These are phyloP conservation scores for Eugnorisma glareosa DNA, from an alignment of 2,888 invertebrate species.

Conservation along the genomic window DNA sequence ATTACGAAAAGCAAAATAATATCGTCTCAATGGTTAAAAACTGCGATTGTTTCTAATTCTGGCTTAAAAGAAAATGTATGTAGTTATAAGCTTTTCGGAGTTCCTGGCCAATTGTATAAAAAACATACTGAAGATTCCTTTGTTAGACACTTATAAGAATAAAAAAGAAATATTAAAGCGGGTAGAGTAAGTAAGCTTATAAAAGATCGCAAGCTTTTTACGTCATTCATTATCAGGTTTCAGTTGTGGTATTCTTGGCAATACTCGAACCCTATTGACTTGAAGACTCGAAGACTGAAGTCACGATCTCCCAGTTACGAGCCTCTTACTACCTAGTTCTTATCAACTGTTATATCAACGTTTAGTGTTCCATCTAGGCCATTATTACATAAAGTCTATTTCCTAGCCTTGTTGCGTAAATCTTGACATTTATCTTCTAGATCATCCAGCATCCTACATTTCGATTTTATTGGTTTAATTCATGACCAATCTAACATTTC, in stretches of 20 bases:
- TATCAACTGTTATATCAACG: slow-evolving; percentile 43
- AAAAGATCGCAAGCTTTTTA: not conserved
- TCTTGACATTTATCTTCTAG: slow-evolving; percentile 43
- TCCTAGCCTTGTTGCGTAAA: slow-evolving; percentile 47
- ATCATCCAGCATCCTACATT: slow-evolving; percentile 21
- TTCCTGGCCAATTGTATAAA: not conserved
- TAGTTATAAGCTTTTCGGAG: not conserved
- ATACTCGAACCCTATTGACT: slow-evolving; percentile 9
- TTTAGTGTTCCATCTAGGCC: slow-evolving; percentile 40
- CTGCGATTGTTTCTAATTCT: not conserved
- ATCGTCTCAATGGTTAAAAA: not conserved
- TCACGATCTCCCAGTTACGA: slow-evolving; percentile 25
- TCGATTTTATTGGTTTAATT: slow-evolving; percentile 8
- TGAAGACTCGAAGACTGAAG: too few species aligned
- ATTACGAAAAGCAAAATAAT: not conserved
- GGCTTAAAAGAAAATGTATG: not conserved
- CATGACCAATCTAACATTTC: not conserved
- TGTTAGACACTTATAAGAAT: not conserved
- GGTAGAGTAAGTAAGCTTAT: not conserved
- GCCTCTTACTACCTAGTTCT: slow-evolving; percentile 26
- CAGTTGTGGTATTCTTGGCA: not conserved
- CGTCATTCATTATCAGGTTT: not conserved
- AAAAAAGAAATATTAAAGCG: not conserved
- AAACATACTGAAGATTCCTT: not conserved
- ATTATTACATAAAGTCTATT: slow-evolving; percentile 43